These are phyloP conservation scores for Aphelinus certus DNA, from an alignment of 1,140 invertebrate species.

Conservation along the genomic window DNA sequence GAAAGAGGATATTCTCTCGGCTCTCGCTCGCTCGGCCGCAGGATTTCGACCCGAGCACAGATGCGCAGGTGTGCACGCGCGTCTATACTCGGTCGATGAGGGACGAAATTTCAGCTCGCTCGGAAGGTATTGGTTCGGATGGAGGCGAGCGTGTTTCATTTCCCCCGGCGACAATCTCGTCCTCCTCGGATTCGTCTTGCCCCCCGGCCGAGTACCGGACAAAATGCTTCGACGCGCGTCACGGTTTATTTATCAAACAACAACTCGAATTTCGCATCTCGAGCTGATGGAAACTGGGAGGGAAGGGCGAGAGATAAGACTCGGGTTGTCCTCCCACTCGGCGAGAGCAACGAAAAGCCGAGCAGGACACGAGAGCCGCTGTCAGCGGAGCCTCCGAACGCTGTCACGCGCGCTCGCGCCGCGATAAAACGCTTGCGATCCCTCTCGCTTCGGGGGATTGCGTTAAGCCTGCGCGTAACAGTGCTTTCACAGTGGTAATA, in stretches of 20 bases:
- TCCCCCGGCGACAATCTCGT: too few species aligned
- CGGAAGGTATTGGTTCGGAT: too few species aligned
- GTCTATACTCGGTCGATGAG: too few species aligned
- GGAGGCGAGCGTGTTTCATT: too few species aligned
- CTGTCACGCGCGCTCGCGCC: not conserved
- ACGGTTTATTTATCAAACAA: too few species aligned
- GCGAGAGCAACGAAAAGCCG: not conserved
- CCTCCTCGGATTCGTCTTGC: too few species aligned
- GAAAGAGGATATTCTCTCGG: slow-evolving; percentile 53
- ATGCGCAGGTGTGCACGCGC: slow-evolving; percentile 25
- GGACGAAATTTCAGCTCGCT: too few species aligned
- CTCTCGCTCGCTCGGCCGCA: slow-evolving; percentile 44
- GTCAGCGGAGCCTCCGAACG: not conserved
- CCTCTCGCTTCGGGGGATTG: not conserved
- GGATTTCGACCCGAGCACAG: slow-evolving; percentile 45
- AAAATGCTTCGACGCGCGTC: too few species aligned
- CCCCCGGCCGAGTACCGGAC: too few species aligned
- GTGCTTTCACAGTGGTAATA: too few species aligned
- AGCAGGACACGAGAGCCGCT: not conserved
- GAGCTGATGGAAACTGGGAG: slow-evolving; percentile 23
- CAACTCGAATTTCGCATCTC: slow-evolving; percentile 47
- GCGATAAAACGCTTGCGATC: not conserved
- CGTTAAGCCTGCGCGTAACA: not conserved
- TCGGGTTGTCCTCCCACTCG: not conserved
- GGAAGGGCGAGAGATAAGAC: not conserved